Conservation (phyloP, 2,888 invertebrate genomes). For the Amaurobius ferox region DNA sequence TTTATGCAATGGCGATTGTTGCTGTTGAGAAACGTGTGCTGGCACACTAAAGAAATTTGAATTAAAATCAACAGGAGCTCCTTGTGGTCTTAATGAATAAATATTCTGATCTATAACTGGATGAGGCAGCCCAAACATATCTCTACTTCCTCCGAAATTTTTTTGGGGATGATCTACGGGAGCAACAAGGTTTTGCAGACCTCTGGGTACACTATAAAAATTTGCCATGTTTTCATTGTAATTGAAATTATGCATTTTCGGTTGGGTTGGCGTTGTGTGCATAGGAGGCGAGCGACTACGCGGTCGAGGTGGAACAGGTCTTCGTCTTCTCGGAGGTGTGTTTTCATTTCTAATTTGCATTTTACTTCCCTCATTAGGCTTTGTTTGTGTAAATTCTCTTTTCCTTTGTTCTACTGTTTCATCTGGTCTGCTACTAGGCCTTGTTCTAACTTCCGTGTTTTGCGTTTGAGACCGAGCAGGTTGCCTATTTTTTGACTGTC, state of each 20-base stretch:
- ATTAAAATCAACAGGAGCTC: conserved; percentile 37
- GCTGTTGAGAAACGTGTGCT: conserved; percentile 44
- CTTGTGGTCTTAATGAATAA: conserved; percentile 48
- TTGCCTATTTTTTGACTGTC: conserved; percentile 28
- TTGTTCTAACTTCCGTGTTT: conserved; percentile 34
- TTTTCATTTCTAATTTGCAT: conserved; percentile 2
- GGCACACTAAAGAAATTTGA: conserved; percentile 64
- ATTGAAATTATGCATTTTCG: conserved; percentile 32
- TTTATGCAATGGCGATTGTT: conserved; percentile 40
- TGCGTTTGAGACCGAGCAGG: conserved; percentile 40
- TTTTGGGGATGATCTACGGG: conserved; percentile 27
- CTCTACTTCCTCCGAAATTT: conserved; percentile 16
- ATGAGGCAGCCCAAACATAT: conserved; percentile 63
- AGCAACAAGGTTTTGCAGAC: conserved; percentile 40
- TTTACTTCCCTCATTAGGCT: neutral
- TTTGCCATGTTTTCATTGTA: conserved; percentile 21
- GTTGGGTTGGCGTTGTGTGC: neutral
- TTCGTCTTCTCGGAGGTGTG: neutral
- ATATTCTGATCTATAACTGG: conserved; percentile 39
- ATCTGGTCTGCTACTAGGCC: neutral
- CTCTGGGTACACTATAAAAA: conserved; percentile 58
- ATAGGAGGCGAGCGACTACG: neutral
- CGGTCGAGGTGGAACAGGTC: conserved; percentile 1
- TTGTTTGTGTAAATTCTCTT: neutral
- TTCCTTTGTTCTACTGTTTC: conserved; percentile 1